Percentiles rank a stretch among this genome's conserved stretches.
Evolutionary conservation across 2,113 vertebrate species (phyloP).

Genomic region (Electrona antarctica): DNA sequence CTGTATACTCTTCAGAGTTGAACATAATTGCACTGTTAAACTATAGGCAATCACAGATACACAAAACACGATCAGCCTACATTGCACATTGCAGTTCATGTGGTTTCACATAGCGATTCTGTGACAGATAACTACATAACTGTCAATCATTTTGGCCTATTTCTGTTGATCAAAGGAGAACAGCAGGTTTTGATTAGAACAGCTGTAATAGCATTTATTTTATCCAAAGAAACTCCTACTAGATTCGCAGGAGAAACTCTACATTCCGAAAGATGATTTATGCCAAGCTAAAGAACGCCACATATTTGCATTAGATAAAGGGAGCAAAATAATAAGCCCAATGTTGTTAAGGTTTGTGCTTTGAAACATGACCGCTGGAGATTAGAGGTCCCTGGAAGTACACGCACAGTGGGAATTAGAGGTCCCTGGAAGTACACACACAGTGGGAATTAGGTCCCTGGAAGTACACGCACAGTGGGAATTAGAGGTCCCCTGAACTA

Average conservation of each 20-base stretch:
- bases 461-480: slow-evolving; percentile 41
- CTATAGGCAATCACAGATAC: no score
- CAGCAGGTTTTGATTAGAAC: slow-evolving; percentile 10
- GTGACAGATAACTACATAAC: neutral
- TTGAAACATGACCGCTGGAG: slow-evolving; percentile 17
- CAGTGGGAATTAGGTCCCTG: slow-evolving; percentile 7
- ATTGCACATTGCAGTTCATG: no score
- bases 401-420: slow-evolving; percentile 43
- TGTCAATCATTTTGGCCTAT: neutral
- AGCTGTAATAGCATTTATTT: slow-evolving; percentile 61
- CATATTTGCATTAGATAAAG: slow-evolving; percentile 57
- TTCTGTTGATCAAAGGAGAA: slow-evolving; percentile 12
- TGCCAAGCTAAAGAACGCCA: slow-evolving; percentile 59
- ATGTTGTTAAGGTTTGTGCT: slow-evolving; percentile 32
- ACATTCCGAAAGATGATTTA: slow-evolving; percentile 48
- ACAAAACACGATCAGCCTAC: no score
- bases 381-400: slow-evolving; percentile 32
- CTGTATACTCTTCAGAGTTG: no score
- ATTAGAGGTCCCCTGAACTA: slow-evolving; percentile 32
- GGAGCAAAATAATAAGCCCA: slow-evolving; percentile 42
- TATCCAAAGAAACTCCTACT: slow-evolving; percentile 39
- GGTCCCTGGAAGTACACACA: slow-evolving; percentile 42
- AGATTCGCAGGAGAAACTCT: slow-evolving; percentile 32
- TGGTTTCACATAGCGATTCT: neutral
- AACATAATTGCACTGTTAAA: no score